Base-by-base conservation (phyloP, 2,797 vertebrate genomes). In the Myioborus miniatus region DNA sequence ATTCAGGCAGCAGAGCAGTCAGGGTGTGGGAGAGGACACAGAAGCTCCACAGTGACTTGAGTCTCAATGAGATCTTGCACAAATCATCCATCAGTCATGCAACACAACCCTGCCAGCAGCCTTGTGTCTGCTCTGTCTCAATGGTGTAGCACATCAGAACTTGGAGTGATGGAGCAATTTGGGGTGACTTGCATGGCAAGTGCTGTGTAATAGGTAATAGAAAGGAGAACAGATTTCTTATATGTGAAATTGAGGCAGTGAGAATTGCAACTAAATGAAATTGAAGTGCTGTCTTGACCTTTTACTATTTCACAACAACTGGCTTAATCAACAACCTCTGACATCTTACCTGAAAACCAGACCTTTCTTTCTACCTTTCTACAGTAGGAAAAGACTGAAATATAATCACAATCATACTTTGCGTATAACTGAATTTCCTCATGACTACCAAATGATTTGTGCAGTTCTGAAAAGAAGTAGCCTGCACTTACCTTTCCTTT, bases 41-140 rank as follows among this genome's bases (percentile, higher is more conserved):
- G 5, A 22, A 78, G 12, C 37, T 78, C 52, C 2, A 9, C 1
- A 4, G 34, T 14, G 56, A 18, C 16, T 34, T 59, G 14, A 24
- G 8, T 78, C 69, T 58, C 44, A 26, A 5, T 18, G 29, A 27
- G 19, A 56, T 17, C 1, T 56, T 58, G 58, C 19, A n/a, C 2
- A 90, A 58, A 11, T 49, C 9, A 46, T 52, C 12, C 8, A 34
- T 69, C 62, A 65, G 4, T 6, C 6, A 11, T 8, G 21, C 21
- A 60, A 24, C 24, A 32, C 12, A 2, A 1, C 2, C 3, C 53
- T 77, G 72, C 0, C 3, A 83, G 43, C 1, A 3, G 36, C 17
- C 20, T 47, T 0, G 0, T 2, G 1, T 29, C 55, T 2, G 1
- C 20, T 67, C n/a, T 53, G 44, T 27, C 19, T 41, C 21, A 15